These are phyloP conservation scores for Phylloscopus collybita DNA, from an alignment of 2,797 vertebrate genomes.

Conservation along the genomic window DNA sequence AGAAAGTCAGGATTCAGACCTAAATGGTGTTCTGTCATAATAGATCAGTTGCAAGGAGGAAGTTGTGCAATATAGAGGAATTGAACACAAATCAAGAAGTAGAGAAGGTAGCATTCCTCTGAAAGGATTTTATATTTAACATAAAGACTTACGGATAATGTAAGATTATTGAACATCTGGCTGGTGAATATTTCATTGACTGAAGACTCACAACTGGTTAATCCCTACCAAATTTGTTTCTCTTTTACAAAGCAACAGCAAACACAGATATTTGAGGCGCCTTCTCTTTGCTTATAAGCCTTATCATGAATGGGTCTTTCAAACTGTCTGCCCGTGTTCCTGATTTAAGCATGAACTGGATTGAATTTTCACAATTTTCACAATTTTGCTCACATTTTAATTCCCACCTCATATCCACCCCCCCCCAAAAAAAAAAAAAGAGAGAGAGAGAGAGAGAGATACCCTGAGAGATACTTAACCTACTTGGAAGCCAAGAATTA, in stretches of 20 bases:
- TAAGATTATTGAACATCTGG: not conserved
- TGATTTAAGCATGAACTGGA: not conserved
- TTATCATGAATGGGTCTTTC: not conserved
- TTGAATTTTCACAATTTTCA: not conserved
- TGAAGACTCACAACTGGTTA: not conserved
- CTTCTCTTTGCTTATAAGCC: not conserved
- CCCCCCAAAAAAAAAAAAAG: rapidly evolving
- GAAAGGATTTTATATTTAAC: not conserved
- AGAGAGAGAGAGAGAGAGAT: rapidly evolving
- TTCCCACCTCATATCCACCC: rapidly evolving
- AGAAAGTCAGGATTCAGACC: not conserved
- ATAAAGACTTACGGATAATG: not conserved
- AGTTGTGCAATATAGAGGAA: not conserved
- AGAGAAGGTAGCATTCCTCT: not conserved
- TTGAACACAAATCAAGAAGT: not conserved
- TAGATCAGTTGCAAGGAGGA: not conserved
- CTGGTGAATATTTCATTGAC: not conserved
- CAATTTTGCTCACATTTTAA: not conserved
- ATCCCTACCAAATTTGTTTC: not conserved
- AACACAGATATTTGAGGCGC: not conserved
- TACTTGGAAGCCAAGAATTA: not conserved
- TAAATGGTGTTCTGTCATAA: not conserved
- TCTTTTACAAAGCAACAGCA: not conserved
- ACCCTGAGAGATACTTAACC: not conserved
- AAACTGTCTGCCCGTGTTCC: not conserved